These are phyloP conservation scores for Neocloeon triangulifer DNA, from an alignment of 1,140 invertebrate genomes.

Conservation along the genomic window DNA sequence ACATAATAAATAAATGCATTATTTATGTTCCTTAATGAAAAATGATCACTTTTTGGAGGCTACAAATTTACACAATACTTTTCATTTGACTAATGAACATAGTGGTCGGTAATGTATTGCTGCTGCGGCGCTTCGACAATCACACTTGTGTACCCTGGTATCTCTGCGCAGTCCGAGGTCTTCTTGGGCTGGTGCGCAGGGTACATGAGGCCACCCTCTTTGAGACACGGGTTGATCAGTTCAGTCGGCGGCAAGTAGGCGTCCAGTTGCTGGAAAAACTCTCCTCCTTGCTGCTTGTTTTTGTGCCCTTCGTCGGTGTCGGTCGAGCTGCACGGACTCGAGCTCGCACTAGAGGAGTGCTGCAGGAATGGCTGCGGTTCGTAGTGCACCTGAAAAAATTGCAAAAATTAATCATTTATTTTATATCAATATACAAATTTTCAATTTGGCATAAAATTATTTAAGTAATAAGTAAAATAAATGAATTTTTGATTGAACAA, in stretches of 20 bases:
- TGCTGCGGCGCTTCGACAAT: constrained; percentile 13
- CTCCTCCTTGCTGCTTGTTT: constrained; percentile 6
- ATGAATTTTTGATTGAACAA: no score
- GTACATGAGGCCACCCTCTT: constrained; percentile 6
- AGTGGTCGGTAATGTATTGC: constrained; percentile 14
- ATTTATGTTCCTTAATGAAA: no score
- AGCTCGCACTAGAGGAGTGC: constrained; percentile 12
- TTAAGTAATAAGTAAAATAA: no score
- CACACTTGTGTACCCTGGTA: constrained; percentile 11
- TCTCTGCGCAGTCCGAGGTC: constrained; percentile 4
- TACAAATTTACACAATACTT: no score
- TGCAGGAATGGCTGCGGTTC: constrained; percentile 5
- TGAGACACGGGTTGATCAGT: constrained; percentile 17
- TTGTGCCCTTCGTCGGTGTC: constrained; percentile 1
- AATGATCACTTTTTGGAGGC: no score
- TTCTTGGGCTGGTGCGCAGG: constrained; percentile 8
- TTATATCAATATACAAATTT: no score
- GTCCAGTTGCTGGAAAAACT: no score
- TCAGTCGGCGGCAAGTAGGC: constrained; percentile 9
- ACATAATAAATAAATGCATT: no score
- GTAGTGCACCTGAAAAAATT: constrained; percentile 14
- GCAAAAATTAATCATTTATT: no score
- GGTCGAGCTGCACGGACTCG: constrained; percentile 6
- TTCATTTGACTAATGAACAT: no score
- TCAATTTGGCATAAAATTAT: no score